phyloP scores from a whole-genome alignment of 2,888 invertebrate species.

The Agonopterix arenella region DNA sequence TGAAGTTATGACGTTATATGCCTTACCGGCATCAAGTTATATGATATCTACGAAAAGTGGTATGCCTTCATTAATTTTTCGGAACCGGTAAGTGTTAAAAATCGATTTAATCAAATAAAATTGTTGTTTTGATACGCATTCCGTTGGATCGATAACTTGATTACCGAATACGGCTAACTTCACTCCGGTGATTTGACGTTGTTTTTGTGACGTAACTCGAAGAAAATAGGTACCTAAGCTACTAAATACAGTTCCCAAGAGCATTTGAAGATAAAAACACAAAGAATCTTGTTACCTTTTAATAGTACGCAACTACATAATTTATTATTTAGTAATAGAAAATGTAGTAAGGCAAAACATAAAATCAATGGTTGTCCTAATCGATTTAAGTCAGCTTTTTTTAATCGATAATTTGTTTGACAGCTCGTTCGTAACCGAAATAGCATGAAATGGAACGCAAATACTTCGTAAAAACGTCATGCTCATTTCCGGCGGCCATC shows the following conservation, averaged over 20 bases:
- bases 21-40: slow-evolving; percentile 63
- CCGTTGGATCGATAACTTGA: slow-evolving; percentile 35
- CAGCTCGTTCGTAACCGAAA: too few relatives aligned
- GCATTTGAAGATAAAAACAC: too few relatives aligned
- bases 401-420: too few relatives aligned
- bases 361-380: too few relatives aligned
- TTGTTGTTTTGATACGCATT: slow-evolving; percentile 27
- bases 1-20: slow-evolving; percentile 75
- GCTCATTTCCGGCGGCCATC: slow-evolving; percentile 56
- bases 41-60: slow-evolving; percentile 60
- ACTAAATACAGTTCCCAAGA: too few relatives aligned
- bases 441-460: slow-evolving; percentile 14
- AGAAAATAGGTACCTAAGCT: too few relatives aligned
- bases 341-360: too few relatives aligned
- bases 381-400: too few relatives aligned
- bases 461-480: slow-evolving; percentile 34
- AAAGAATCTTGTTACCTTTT: too few relatives aligned
- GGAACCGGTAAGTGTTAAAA: slow-evolving; percentile 75
- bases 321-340: too few relatives aligned
- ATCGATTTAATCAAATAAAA: slow-evolving; percentile 17
- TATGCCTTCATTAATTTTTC: slow-evolving; percentile 81
- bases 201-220: slow-evolving; percentile 2
- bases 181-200: slow-evolving; percentile 11
- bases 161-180: slow-evolving; percentile 26
- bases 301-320: too few relatives aligned